Base-by-base conservation (phyloP, 2,888 invertebrate genomes). In the Drosophila borborema region DNA sequence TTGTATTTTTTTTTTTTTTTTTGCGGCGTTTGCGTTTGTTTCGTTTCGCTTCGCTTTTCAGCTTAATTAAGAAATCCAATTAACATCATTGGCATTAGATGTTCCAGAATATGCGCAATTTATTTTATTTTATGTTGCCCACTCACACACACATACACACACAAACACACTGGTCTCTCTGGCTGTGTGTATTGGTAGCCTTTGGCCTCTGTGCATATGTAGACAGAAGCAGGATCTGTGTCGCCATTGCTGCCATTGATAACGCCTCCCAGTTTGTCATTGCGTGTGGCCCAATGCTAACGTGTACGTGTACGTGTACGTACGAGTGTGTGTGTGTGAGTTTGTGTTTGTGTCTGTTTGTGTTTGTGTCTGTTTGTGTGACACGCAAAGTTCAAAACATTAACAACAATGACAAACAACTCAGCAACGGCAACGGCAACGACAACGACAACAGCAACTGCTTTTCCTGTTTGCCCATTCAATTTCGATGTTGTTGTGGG, bases 41-140 rank as follows among this genome's bases (percentile, higher is more conserved):
- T 41, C 40, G 28, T 58, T 59, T 64, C 49, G 65, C 53, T 74
- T 67, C 66, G 84, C 76, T 73, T 77, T 86, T 81, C 82, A 87
- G 77, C 72, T 89, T 89, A 89, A 86, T 86, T 86, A 86, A 82
- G 86, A 89, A 86, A 86, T 89, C 88, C 88, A 86, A 86, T 86
- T 86, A 86, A 82, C 88, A 87, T 85, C 72, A 85, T 85, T 84
- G 85, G 74, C 88, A 87, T 87, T 87, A 84, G 86, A 75, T 76
- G 82, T 87, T 68, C 65, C 66, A 71, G 69, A 87, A 87, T 87
- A 87, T 86, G 84, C 80, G 90, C 90, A 84, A 89, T 85, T 81
- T 85, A 79, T 79, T 87, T 77, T 77, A 70, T 84, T 77, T 88
- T 73, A 72, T 70, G 74, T 81, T 68, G 69, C 34, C 8, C 53